Evolutionary conservation across 2,888 invertebrate species (phyloP).

Genomic region (Aelia acuminata): DNA sequence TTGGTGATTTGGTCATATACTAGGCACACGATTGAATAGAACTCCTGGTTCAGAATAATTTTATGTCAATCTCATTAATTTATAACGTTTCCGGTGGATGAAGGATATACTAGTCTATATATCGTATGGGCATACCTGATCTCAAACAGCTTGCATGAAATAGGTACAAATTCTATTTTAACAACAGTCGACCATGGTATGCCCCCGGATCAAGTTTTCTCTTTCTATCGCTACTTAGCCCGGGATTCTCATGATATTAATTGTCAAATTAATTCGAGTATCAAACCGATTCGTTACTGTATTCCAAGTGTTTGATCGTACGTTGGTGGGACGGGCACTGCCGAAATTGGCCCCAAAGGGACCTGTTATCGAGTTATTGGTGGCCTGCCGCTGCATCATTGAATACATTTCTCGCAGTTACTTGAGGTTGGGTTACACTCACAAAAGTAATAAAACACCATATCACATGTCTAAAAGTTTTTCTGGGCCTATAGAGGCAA

Average conservation of each 20-base stretch:
- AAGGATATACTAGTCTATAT: too few species aligned
- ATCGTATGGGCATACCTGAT: too few species aligned
- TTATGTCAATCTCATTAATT: too few species aligned
- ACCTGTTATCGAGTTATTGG: conserved; percentile 14
- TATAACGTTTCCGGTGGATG: too few species aligned
- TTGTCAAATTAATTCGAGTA: not conserved
- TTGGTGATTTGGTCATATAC: not conserved
- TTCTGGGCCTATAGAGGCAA: not conserved
- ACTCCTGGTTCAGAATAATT: too few species aligned
- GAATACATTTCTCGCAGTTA: not conserved
- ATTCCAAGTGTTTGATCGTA: not conserved
- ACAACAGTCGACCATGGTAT: too few species aligned
- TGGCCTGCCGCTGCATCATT: not conserved
- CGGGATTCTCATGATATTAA: not conserved
- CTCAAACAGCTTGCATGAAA: too few species aligned
- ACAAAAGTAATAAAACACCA: not conserved
- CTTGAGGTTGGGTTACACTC: not conserved
- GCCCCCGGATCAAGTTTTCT: too few species aligned
- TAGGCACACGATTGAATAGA: not conserved
- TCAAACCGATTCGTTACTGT: not conserved
- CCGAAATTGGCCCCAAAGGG: not conserved
- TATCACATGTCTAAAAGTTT: not conserved
- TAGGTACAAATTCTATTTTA: too few species aligned
- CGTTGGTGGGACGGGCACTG: not conserved
- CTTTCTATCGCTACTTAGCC: not conserved